phyloP scores from a whole-genome alignment of 2,888 invertebrate species.

The Cistogaster globosa region DNA sequence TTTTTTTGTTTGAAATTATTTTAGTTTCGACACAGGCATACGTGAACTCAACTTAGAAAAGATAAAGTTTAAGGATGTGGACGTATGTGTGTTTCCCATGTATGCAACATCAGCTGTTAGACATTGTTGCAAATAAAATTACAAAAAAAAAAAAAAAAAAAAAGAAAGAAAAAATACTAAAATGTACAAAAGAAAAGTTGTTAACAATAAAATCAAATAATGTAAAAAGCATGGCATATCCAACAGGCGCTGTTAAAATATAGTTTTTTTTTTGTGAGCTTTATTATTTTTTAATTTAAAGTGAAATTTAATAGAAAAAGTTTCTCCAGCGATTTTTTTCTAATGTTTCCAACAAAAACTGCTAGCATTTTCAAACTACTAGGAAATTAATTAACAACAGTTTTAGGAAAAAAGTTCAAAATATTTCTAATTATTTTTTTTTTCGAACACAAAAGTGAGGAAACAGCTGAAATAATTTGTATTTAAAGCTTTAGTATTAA shows the following conservation, averaged over 20 bases:
- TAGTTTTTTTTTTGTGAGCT: conserved; percentile 2
- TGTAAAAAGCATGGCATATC: conserved; percentile 55
- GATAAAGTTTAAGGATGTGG: conserved; percentile 25
- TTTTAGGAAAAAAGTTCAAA: conserved; percentile 28
- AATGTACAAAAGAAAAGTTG: conserved; percentile 54
- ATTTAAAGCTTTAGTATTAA: background rate
- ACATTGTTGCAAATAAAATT: conserved; percentile 38
- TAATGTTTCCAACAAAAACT: conserved; percentile 29
- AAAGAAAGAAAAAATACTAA: background rate
- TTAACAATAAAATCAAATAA: conserved; percentile 62
- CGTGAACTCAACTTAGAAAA: conserved; percentile 17
- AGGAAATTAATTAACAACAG: conserved; percentile 57
- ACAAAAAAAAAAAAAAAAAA: too few species aligned
- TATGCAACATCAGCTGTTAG: conserved; percentile 61
- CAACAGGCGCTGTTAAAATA: conserved; percentile 45
- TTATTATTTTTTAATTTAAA: conserved; percentile 58
- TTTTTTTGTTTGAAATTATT: too few species aligned
- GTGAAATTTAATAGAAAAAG: conserved; percentile 62
- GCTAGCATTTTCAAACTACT: conserved; percentile 45
- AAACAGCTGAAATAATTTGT: background rate
- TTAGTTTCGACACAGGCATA: conserved; percentile 23
- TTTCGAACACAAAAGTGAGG: background rate
- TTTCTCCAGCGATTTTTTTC: conserved; percentile 25
- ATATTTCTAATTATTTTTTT: background rate
- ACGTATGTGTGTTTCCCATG: conserved; percentile 27